A percentile compares a stretch with the other conserved stretches of the same genome.
Conservation (phyloP, 2,888 invertebrate species). For the Bombyx huttoni region DNA sequence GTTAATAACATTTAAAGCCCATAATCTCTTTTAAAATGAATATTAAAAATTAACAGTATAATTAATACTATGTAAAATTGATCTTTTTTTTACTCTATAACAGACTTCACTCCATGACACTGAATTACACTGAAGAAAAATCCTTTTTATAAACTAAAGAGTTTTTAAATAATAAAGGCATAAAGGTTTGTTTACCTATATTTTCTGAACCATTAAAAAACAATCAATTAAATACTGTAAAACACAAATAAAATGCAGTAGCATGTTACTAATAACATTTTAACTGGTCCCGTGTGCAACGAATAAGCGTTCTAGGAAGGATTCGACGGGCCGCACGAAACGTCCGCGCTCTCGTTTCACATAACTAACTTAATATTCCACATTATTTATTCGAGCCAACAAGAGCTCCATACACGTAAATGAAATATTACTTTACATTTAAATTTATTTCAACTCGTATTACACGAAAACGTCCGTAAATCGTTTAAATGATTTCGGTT, state of each 20-base stretch:
- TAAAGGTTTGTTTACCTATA: too few relatives aligned
- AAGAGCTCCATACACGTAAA: slow-evolving; percentile 10
- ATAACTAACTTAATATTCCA: slow-evolving; percentile 7
- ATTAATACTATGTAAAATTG: too few relatives aligned
- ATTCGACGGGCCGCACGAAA: not conserved
- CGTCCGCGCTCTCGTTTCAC: not conserved
- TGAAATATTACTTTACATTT: slow-evolving; percentile 1
- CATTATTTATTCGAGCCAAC: slow-evolving; percentile 7
- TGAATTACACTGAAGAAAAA: too few relatives aligned
- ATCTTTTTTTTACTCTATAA: too few relatives aligned
- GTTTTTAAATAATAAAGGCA: too few relatives aligned
- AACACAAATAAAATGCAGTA: not conserved
- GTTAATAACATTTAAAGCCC: too few relatives aligned
- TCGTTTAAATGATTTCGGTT: not conserved
- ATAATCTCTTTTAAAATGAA: too few relatives aligned
- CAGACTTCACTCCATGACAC: too few relatives aligned
- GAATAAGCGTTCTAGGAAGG: not conserved
- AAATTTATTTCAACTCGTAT: slow-evolving; percentile 9
- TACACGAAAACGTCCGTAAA: slow-evolving; percentile 2
- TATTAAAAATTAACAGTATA: too few relatives aligned
- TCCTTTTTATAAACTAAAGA: too few relatives aligned
- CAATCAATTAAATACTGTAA: not conserved
- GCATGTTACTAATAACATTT: not conserved
- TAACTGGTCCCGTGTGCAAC: not conserved
- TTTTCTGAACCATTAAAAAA: not conserved